phyloP scores from a whole-genome alignment of 1,140 invertebrate genomes.

The Cotesia glomerata region DNA sequence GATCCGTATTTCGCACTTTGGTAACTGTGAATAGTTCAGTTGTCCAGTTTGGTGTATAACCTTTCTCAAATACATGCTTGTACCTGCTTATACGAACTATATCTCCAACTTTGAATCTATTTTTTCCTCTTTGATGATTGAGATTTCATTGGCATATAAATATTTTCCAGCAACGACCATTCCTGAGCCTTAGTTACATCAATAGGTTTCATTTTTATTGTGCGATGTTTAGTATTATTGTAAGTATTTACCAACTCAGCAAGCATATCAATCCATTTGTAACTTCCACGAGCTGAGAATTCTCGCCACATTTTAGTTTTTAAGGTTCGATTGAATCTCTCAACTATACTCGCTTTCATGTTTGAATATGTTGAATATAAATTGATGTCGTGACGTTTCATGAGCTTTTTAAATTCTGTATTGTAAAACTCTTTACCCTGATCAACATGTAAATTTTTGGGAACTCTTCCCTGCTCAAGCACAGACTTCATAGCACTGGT shows the following conservation, averaged over 20 bases:
- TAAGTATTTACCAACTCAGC: background rate
- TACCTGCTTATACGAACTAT: too few species aligned
- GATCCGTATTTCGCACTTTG: too few species aligned
- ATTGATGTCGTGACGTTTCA: background rate
- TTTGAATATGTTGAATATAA: background rate
- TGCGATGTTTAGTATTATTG: background rate
- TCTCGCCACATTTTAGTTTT: conserved; percentile 1
- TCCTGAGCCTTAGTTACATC: too few species aligned
- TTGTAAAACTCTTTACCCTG: conserved; percentile 25
- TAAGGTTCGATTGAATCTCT: background rate
- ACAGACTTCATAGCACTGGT: conserved; percentile 10
- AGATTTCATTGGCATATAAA: too few species aligned
- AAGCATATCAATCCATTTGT: conserved; percentile 1
- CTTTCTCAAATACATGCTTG: too few species aligned
- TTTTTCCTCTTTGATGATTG: too few species aligned
- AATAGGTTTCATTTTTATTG: background rate
- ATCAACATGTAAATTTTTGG: conserved; percentile 26
- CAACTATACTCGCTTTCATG: background rate
- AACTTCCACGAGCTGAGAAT: background rate
- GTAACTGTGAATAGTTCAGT: too few species aligned
- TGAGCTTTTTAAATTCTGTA: background rate
- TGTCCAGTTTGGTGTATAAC: too few species aligned
- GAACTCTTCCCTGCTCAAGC: background rate
- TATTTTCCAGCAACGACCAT: too few species aligned
- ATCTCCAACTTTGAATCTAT: too few species aligned